A percentile compares a stretch with the other conserved stretches of the same genome.
Conservation (phyloP, 2,888 invertebrate species). For the Tromatobia lineatoria region DNA sequence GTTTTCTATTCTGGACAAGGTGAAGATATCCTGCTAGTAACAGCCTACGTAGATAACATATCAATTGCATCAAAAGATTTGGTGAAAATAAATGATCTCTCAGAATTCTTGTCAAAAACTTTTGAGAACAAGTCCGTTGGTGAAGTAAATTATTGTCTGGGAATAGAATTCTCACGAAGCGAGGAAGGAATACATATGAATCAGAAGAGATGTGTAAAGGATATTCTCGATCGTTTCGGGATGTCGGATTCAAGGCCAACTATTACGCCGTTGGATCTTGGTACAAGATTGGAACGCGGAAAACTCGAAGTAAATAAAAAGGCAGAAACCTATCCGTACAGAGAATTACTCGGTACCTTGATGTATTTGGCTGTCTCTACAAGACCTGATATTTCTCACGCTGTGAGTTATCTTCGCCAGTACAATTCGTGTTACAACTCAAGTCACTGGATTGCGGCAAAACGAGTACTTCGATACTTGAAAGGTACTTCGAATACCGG, state of each 20-base stretch:
- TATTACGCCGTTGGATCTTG: constrained; percentile 65
- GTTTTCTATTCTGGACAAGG: constrained; percentile 40
- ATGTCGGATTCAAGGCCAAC: constrained; percentile 74
- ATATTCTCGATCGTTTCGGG: constrained; percentile 71
- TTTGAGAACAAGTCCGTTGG: constrained; percentile 69
- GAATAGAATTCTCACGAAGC: constrained; percentile 68
- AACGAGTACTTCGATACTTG: constrained; percentile 48
- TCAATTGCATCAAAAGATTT: constrained; percentile 32
- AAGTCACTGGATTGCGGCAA: constrained; percentile 60
- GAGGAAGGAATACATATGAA: constrained; percentile 28
- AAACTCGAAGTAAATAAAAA: background rate
- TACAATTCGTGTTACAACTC: constrained; percentile 33
- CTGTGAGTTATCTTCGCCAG: constrained; percentile 62
- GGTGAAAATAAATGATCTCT: constrained; percentile 25
- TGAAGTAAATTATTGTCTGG: constrained; percentile 68
- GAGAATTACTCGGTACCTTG: constrained; percentile 60
- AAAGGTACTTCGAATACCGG: constrained; percentile 40
- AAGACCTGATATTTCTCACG: constrained; percentile 66
- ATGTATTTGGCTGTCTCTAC: constrained; percentile 64
- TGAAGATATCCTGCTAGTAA: constrained; percentile 62
- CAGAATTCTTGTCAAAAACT: constrained; percentile 21
- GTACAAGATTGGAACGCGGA: constrained; percentile 35
- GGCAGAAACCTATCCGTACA: constrained; percentile 41
- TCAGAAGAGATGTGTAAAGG: constrained; percentile 71
- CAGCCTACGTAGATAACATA: constrained; percentile 48